Evolutionary conservation across 1,140 invertebrate species (phyloP), one percentile per base, ranked within the genome.

Genomic region (Panulirus ornatus): DNA sequence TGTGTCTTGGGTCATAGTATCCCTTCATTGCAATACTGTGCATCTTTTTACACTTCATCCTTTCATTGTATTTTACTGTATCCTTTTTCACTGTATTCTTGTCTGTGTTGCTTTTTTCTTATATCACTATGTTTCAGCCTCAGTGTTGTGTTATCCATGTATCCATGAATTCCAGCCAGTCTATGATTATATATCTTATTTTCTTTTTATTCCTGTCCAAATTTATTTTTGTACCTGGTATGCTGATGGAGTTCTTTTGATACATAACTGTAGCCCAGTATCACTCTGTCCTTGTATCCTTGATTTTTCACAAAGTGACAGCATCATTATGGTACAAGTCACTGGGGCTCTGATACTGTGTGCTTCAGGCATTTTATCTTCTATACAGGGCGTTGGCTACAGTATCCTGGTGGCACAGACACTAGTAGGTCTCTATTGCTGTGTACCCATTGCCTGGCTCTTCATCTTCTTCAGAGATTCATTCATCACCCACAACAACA

Each of bases 381-480:
- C 27, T 83, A 1, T 27, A n/a, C 76, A 95, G 95, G 97, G 97
- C 11, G 96, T 98, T 51, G 97, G 97, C 38, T 96, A 98, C 82
- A 96, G 97, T 0, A 94, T 98, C 79, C 94, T 98, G 11, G 94
- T 97, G 85, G 95, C 96, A 1, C 97, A 98, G 93, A 96, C 96
- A 8, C 94, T 98, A 38, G 95, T 97, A 83, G 97, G 97, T 47
- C 95, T 98, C 90, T 98, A 98, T 94, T 97, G 96, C 92, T 96
- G 97, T 73, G 96, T 98, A 16, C 97, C 97, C 2, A 95, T 98
- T 19, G 97, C 97, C 9, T 98, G 97, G 97, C 96, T 98, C 94
- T 96, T 98, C 93, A 96, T 98, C 75, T 98, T 97, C 94, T 97
- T 96, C 93, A 95, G 97, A 91, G 97, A 98, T 94, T 97, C 97